Percentiles rank a stretch among this genome's conserved stretches.
Conservation (phyloP, 1,140 invertebrate species). For the Stenopsyche tienmushanensis region DNA sequence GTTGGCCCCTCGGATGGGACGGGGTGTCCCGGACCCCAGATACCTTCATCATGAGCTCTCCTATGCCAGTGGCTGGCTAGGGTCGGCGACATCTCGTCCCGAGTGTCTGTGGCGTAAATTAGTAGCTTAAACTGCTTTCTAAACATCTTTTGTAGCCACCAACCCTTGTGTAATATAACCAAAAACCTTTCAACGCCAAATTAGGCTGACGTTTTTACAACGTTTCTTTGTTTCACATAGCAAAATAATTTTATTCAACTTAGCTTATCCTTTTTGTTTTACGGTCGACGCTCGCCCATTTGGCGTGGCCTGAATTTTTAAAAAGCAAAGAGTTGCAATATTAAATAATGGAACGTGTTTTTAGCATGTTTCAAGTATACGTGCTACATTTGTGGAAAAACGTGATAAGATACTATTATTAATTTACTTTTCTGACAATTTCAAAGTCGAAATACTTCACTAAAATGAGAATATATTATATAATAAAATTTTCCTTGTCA, state of each 20-base stretch:
- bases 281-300: neutral
- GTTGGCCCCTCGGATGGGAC: too few species aligned
- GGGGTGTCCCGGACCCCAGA: too few species aligned
- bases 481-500: too few species aligned
- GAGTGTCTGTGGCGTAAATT: slow-evolving; percentile 6
- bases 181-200: neutral
- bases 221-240: neutral
- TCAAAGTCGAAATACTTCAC: neutral
- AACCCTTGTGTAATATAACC: neutral
- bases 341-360: neutral
- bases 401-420: neutral
- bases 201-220: neutral
- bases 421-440: neutral
- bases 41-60: too few species aligned
- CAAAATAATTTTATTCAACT: neutral
- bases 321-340: neutral
- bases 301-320: neutral
- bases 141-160: slow-evolving; percentile 7
- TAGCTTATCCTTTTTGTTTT: neutral
- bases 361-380: neutral
- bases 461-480: neutral
- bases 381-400: neutral
- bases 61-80: neutral
- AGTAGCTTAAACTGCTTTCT: neutral
- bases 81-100: neutral